phyloP scores from a whole-genome alignment of 23 tunicate species.

The Trididemnum nubilum region DNA sequence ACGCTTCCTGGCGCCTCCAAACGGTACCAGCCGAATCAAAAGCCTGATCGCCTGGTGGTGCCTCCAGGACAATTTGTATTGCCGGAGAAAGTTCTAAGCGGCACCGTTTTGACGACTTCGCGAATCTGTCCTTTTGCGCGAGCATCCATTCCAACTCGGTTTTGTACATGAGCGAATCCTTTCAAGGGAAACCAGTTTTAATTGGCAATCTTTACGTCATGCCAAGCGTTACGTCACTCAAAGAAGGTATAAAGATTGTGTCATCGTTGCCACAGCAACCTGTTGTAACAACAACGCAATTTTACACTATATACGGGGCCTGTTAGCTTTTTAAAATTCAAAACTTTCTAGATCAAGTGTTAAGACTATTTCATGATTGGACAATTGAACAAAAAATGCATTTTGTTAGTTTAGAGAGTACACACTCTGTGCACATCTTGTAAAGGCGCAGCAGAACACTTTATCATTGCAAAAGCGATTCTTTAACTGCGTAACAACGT shows the following conservation, averaged over 20 bases:
- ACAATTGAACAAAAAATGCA: too few relatives aligned
- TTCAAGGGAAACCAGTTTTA: constrained; percentile 8
- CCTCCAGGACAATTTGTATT: neutral
- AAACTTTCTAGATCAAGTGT: too few relatives aligned
- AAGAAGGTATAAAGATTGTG: neutral
- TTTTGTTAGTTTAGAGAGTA: too few relatives aligned
- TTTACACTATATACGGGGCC: constrained; percentile 57
- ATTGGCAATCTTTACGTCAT: neutral
- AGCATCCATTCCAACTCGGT: neutral
- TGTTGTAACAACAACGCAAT: neutral
- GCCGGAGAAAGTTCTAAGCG: constrained; percentile 18
- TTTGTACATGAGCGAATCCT: neutral
- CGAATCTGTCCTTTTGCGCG: neutral
- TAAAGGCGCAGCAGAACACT: too few relatives aligned
- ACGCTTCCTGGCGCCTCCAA: constrained; percentile 6
- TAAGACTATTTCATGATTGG: too few relatives aligned
- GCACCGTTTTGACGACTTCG: constrained; percentile 10
- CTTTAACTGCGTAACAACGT: too few relatives aligned
- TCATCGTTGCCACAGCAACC: neutral
- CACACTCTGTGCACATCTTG: too few relatives aligned
- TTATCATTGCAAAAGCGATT: too few relatives aligned
- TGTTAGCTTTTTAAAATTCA: too few relatives aligned
- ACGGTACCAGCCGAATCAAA: constrained; percentile 32
- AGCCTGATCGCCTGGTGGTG: neutral
- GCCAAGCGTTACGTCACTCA: neutral